phyloP scores from a whole-genome alignment of 1,140 invertebrate species.

The Tetramorium parvispinum region DNA sequence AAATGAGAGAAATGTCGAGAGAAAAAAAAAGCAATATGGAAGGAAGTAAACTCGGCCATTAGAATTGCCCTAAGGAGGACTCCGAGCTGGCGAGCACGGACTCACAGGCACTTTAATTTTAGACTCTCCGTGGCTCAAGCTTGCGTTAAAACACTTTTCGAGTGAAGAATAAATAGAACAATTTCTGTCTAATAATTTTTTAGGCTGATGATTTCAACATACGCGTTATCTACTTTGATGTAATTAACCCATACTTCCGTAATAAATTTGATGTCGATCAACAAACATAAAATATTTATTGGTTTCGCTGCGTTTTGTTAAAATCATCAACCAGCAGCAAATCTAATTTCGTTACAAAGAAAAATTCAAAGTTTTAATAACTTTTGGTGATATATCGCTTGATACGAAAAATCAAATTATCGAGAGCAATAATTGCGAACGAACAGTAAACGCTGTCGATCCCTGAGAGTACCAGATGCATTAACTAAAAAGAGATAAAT shows the following conservation, averaged over 20 bases:
- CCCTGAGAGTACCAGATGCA: slow-evolving; percentile 6
- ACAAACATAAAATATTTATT: background rate
- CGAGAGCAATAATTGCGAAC: slow-evolving; percentile 5
- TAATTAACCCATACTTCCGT: background rate
- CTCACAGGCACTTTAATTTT: slow-evolving; percentile 80
- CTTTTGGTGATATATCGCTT: background rate
- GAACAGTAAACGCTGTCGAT: slow-evolving; percentile 15
- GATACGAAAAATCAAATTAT: slow-evolving; percentile 14
- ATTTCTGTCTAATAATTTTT: slow-evolving; percentile 76
- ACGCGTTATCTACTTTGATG: background rate
- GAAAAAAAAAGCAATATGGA: slow-evolving; percentile 1
- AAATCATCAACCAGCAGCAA: background rate
- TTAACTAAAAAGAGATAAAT: slow-evolving; percentile 55
- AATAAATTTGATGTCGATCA: background rate
- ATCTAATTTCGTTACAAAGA: background rate
- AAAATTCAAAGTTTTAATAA: slow-evolving; percentile 21
- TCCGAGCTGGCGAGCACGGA: slow-evolving; percentile 71
- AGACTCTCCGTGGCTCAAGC: slow-evolving; percentile 77
- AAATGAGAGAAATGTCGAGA: slow-evolving; percentile 15
- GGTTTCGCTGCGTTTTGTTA: background rate
- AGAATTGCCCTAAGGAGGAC: slow-evolving; percentile 71
- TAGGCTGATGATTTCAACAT: slow-evolving; percentile 48
- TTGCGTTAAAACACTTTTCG: slow-evolving; percentile 67
- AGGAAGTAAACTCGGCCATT: slow-evolving; percentile 67
- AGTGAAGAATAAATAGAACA: slow-evolving; percentile 44